phyloP scores from a whole-genome alignment of 1,140 invertebrate genomes.

The Himalopsyche phryganea region DNA sequence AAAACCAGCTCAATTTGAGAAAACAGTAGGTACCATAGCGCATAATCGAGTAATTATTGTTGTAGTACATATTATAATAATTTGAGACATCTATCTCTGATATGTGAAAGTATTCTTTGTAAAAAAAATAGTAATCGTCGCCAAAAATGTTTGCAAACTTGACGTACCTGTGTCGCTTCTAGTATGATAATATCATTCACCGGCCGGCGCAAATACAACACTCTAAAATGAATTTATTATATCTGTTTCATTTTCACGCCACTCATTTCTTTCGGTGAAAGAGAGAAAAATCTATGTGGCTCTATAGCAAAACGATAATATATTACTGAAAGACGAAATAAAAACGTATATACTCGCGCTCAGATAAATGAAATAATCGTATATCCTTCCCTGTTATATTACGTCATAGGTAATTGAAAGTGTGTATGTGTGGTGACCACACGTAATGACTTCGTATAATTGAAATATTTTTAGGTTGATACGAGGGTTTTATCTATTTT shows the following conservation, averaged over 20 bases:
- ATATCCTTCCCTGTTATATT: constrained; percentile 24
- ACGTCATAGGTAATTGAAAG: constrained; percentile 11
- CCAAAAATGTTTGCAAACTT: no score
- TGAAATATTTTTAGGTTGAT: no score
- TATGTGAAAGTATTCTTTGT: not conserved
- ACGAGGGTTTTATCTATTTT: no score
- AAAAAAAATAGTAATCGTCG: not conserved
- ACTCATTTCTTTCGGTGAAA: not conserved
- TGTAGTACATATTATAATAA: no score
- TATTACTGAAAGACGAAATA: not conserved
- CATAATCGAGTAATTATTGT: no score
- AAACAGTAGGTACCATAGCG: no score
- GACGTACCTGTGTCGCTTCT: no score
- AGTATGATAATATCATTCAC: constrained; percentile 1
- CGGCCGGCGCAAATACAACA: constrained; percentile 3
- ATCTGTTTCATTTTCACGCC: no score
- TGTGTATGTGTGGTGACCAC: not conserved
- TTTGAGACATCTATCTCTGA: not conserved
- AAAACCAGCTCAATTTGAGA: no score
- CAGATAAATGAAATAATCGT: constrained; percentile 16
- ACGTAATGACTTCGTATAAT: no score
- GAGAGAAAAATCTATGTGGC: constrained; percentile 1
- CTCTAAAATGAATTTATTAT: no score
- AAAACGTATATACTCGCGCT: constrained; percentile 2
- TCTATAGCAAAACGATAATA: not conserved